Evolutionary conservation across 2,888 invertebrate genomes (phyloP), one percentile per base, ranked within the genome.

Genomic region (Rhodophaea formosa): DNA sequence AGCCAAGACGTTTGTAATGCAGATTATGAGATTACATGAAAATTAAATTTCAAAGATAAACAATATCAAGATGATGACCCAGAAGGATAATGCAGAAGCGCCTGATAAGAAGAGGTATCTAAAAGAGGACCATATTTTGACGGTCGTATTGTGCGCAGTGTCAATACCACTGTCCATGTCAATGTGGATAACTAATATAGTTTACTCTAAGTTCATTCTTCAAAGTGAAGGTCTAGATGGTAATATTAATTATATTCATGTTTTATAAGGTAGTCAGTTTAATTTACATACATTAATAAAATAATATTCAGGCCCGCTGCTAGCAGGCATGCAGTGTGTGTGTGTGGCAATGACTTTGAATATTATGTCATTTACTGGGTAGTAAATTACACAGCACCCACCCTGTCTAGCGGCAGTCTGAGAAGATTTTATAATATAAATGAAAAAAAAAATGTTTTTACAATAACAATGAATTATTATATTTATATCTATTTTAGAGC

Each of bases 121-220:
- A 17, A 71, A 82, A 62, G 79, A 87, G 64, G 77, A 84, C 57
- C 86, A 89, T 62, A 75, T 93, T 63, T 72, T 93, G 70, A 94
- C 94, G 59, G 89, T 95, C 44, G 71, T 95, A 2, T 78, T 95
- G 35, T 94, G 94, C 71, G 93, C 94, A 5, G 83, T 95, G 61
- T 93, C 95, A 2, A 94, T 96, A 72, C 96, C 96, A 7, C 69
- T 95, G n/a, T 95, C 96, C 0, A 93, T 96, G 89, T 92, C 95
- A 23, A 92, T 96, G 88, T 96, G 96, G 96, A 92, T 94, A 63
- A 92, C 93, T 17, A 95, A 95, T 81, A 85, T 95, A 65, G 86
- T 94, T n/a, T 94, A 95, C 75, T 92, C 93, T 0, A 93, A 92
- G 70, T 82, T 94, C 58, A 62, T 87, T 30, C 88, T 89, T 64